Evolutionary conservation across 2,113 vertebrate genomes (phyloP), one percentile per base, ranked within the genome.

Genomic region (Mobula hypostoma): DNA sequence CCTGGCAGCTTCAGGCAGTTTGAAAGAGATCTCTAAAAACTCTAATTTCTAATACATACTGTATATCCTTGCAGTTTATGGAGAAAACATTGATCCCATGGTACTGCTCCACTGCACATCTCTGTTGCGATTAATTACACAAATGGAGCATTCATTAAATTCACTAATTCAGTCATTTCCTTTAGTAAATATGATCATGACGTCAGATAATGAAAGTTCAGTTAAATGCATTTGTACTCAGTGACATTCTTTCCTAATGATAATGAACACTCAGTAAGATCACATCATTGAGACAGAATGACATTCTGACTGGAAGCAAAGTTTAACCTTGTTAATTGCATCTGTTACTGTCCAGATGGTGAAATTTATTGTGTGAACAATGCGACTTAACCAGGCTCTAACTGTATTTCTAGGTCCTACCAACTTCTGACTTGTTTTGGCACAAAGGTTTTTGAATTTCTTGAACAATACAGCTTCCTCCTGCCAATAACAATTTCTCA

Each of bases 401-500:
- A 40, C 8, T 27, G 32, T 19, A 21, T 24, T 4, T 70, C 70
- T 36, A 40, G 68, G 40, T 68, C 66, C 72, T 92, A 21, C 8
- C 66, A 92, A 92, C 9, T 72, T n/a, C 32, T 24, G 36, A 48
- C 32, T 93, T 93, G 12, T 36, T 93, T 74, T 4, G 21, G 21
- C 70, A 74, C 91, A 74, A 93, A 74, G 68, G 32, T 48, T 70
- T n/a, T 32, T 24, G 90, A 68, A 48, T 72, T 74, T 40, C 40
- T 56, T 36, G 74, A 93, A 93, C 36, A 93, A 93, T 93, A 70
- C 70, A 74, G 91, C 70, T 76, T 74, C 70, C 91, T 93, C 61
- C 66, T 1, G 2, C n/a, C 19, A 7, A n/a, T 68, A 32, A 91
- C 1, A 70, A 36, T 70, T 70, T 91, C 48, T 29, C n/a, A 91